Evolutionary conservation across 64 coral and sea anemone genomes (phyloP).

Genomic region (Porites australiensis): DNA sequence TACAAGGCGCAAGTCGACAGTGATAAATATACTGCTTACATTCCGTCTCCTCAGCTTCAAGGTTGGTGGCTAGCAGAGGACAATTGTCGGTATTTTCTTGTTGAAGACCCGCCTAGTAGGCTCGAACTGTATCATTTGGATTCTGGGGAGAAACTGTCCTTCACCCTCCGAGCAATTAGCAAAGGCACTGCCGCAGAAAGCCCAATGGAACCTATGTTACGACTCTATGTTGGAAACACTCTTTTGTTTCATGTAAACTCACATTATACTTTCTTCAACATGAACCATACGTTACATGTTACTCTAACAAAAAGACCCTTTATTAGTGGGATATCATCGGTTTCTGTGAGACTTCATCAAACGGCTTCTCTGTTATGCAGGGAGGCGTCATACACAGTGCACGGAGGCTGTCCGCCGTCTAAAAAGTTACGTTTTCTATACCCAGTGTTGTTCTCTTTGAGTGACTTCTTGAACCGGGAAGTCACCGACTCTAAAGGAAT

Average conservation of each 20-base stretch:
- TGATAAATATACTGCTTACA: slow-evolving; percentile 18
- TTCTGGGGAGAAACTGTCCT: slow-evolving; percentile 69
- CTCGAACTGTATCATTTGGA: slow-evolving; percentile 84
- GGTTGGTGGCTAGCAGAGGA: slow-evolving; percentile 95
- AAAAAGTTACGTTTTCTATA: slow-evolving; percentile 88
- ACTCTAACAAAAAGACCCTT: slow-evolving; percentile 72
- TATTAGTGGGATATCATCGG: slow-evolving; percentile 70
- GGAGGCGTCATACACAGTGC: slow-evolving; percentile 69
- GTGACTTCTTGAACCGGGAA: slow-evolving; percentile 40
- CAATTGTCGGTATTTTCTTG: slow-evolving; percentile 61
- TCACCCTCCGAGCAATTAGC: slow-evolving; percentile 52
- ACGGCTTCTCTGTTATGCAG: slow-evolving; percentile 79
- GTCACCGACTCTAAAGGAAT: slow-evolving; percentile 72
- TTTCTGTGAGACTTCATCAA: slow-evolving; percentile 75
- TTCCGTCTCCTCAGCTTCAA: slow-evolving; percentile 18
- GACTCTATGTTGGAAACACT: slow-evolving; percentile 73
- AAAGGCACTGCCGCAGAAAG: slow-evolving; percentile 22
- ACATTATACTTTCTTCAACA: slow-evolving; percentile 21
- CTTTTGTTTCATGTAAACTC: slow-evolving; percentile 65
- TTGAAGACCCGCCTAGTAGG: slow-evolving; percentile 46
- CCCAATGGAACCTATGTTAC: slow-evolving; percentile 31
- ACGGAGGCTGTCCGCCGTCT: slow-evolving; percentile 86
- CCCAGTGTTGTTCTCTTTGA: slow-evolving; percentile 63
- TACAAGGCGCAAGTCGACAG: slow-evolving; percentile 17
- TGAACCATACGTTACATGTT: slow-evolving; percentile 70